Evolutionary conservation across 2,888 invertebrate genomes (phyloP).

Genomic region (Meghimatium bilineatum): DNA sequence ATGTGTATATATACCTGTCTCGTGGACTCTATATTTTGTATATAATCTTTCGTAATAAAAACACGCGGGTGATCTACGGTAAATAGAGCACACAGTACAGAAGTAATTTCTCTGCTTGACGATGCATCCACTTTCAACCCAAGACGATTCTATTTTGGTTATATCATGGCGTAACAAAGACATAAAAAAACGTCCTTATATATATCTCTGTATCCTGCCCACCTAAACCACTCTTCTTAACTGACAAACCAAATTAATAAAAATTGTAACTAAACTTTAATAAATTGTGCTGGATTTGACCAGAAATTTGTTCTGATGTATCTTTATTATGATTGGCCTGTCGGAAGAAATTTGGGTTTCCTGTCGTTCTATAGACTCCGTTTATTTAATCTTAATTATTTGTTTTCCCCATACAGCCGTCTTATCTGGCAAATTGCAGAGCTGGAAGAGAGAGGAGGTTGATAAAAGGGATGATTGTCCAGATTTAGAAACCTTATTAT

Average conservation of each 20-base stretch:
- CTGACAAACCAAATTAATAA: neutral
- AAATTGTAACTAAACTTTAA: neutral
- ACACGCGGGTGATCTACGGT: no score
- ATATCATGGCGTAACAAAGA: no score
- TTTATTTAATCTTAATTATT: neutral
- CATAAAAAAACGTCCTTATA: no score
- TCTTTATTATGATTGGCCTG: conserved; percentile 1
- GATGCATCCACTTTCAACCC: no score
- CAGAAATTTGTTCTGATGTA: neutral
- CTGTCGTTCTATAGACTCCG: neutral
- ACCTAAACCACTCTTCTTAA: neutral
- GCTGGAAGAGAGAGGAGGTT: neutral
- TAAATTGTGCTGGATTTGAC: neutral
- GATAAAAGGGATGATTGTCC: no score
- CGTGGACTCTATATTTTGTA: no score
- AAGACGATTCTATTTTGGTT: no score
- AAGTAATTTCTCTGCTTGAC: no score
- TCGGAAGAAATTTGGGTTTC: neutral
- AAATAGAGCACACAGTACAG: no score
- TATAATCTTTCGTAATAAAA: no score
- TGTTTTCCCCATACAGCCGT: neutral
- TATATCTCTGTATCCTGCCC: neutral
- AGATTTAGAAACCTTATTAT: no score
- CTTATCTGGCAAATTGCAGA: neutral
- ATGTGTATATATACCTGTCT: no score